These are phyloP conservation scores for Xyliphius kryptos DNA, from an alignment of 2,113 vertebrate genomes.

Conservation along the genomic window DNA sequence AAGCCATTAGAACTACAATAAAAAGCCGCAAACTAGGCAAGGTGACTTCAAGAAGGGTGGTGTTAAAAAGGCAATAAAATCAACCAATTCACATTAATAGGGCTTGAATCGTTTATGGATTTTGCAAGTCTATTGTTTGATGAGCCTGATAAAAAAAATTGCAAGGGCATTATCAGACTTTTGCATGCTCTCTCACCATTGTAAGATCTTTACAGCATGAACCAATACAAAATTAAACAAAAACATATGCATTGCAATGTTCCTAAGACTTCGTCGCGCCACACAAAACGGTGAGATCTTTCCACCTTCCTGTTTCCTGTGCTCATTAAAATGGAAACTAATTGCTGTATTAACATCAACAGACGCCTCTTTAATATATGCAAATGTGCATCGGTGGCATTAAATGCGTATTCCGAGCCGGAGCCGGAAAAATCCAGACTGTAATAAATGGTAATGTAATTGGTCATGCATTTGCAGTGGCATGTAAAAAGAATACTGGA, in stretches of 20 bases:
- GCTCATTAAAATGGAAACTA: conserved; percentile 38
- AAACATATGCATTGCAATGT: too few relatives aligned
- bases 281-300: too few relatives aligned
- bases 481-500: conserved; percentile 20
- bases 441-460: conserved; percentile 28
- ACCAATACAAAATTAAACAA: too few relatives aligned
- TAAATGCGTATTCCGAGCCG: conserved; percentile 2
- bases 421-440: conserved; percentile 4
- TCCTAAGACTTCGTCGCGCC: too few relatives aligned
- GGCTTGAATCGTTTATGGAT: conserved; percentile 51
- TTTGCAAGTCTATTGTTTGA: conserved; percentile 51
- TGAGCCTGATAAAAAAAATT: too few relatives aligned
- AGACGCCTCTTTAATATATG: too few relatives aligned
- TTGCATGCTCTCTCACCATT: too few relatives aligned
- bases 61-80: conserved; percentile 61
- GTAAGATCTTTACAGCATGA: too few relatives aligned
- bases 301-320: background rate
- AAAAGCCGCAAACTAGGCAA: conserved; percentile 62
- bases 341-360: conserved; percentile 39
- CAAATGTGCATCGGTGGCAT: conserved; percentile 34
- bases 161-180: too few relatives aligned
- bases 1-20: conserved; percentile 60
- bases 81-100: conserved; percentile 56
- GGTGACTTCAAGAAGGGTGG: conserved; percentile 55
- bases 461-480: conserved; percentile 13